Evolutionary conservation across 1,140 invertebrate species (phyloP).

Genomic region (Ectropis grisescens): DNA sequence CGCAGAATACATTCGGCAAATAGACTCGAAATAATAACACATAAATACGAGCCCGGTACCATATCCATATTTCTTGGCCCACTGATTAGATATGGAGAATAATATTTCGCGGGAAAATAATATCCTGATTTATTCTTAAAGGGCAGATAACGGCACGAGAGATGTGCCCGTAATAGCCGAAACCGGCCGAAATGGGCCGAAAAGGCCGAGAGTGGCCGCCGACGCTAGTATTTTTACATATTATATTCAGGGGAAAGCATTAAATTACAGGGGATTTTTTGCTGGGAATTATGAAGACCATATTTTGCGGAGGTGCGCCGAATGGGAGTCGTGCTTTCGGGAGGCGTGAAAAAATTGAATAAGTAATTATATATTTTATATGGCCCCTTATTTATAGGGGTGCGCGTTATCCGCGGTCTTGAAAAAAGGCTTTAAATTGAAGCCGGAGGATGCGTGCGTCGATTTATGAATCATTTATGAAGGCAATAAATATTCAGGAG

Average conservation of each 20-base stretch:
- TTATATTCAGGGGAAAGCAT: constrained; percentile 41
- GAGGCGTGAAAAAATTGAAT: constrained; percentile 28
- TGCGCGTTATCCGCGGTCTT: constrained; percentile 7
- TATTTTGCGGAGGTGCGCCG: constrained; percentile 48
- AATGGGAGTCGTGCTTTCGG: constrained; percentile 32
- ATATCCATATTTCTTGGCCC: constrained; percentile 37
- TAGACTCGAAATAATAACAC: constrained; percentile 18
- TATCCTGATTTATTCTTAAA: constrained; percentile 48
- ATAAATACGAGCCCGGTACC: constrained; percentile 21
- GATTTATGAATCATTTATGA: too few relatives aligned
- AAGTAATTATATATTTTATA: constrained; percentile 42
- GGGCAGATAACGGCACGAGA: constrained; percentile 42
- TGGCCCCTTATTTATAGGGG: constrained; percentile 16
- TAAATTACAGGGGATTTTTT: constrained; percentile 55
- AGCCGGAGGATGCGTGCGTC: too few relatives aligned
- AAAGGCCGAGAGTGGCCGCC: constrained; percentile 25
- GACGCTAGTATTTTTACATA: constrained; percentile 49
- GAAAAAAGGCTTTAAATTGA: too few relatives aligned
- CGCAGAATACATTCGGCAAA: too few relatives aligned
- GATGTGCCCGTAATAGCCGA: constrained; percentile 45
- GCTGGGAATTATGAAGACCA: constrained; percentile 42
- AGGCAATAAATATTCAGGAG: too few relatives aligned
- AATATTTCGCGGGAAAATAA: constrained; percentile 47
- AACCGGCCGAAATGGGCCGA: constrained; percentile 34
- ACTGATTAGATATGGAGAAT: constrained; percentile 58